Conservation (phyloP, 2,888 invertebrate genomes). For the Nemapogon koenigi region DNA sequence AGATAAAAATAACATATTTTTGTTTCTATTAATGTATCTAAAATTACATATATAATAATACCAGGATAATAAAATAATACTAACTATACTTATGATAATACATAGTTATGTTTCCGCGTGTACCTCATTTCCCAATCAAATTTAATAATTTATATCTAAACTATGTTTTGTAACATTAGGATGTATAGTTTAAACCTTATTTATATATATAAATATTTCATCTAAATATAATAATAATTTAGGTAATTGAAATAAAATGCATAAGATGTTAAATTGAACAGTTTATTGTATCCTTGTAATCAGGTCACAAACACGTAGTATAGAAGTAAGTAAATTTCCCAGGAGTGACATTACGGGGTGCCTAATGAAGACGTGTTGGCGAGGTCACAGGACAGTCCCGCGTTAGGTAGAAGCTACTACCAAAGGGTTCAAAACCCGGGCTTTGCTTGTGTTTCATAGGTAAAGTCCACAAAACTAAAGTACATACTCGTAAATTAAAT, state of each 20-base stretch:
- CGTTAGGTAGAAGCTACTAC: no score
- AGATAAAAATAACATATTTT: not conserved
- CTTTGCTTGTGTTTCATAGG: no score
- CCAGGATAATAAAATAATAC: not conserved
- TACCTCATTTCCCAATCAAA: slow-evolving; percentile 1
- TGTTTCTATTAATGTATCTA: not conserved
- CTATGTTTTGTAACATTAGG: not conserved
- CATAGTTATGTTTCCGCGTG: not conserved
- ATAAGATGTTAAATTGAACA: no score
- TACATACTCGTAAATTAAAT: no score
- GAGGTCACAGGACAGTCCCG: slow-evolving; percentile 21
- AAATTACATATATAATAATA: not conserved
- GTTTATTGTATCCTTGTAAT: not conserved
- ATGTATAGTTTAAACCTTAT: not conserved
- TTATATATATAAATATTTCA: no score
- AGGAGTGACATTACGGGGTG: slow-evolving; percentile 16
- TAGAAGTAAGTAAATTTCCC: slow-evolving; percentile 9
- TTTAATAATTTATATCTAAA: not conserved
- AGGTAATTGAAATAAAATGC: no score
- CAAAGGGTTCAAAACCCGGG: no score
- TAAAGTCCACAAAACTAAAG: no score
- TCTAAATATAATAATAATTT: no score
- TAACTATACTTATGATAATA: not conserved
- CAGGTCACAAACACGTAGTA: slow-evolving; percentile 1
- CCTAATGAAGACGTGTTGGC: slow-evolving; percentile 48